Conservation (phyloP, 2,888 invertebrate genomes). For the Cyaniris semiargus region DNA sequence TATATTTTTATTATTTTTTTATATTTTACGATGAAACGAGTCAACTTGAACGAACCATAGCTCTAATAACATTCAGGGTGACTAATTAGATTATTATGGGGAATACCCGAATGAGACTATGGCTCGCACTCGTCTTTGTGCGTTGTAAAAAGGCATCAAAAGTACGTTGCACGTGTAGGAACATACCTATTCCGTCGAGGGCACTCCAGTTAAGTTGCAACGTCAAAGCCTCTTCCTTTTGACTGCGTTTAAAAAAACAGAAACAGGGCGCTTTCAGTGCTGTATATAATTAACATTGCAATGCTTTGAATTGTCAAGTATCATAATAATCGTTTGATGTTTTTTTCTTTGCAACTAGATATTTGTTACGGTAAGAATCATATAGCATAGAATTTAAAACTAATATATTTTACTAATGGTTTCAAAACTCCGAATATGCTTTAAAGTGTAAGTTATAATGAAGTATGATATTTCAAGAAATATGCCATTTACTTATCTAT, state of each 20-base stretch:
- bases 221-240: slow-evolving; percentile 77
- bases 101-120: slow-evolving; percentile 28
- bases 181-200: slow-evolving; percentile 53
- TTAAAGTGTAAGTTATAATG: not conserved
- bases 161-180: slow-evolving; percentile 51
- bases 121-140: slow-evolving; percentile 34
- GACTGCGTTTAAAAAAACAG: slow-evolving; percentile 61
- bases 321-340: slow-evolving; percentile 59
- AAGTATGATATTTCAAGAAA: not conserved
- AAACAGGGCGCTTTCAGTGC: slow-evolving; percentile 49
- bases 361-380: slow-evolving; percentile 39
- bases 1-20: not conserved
- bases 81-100: slow-evolving; percentile 31
- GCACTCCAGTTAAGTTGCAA: slow-evolving; percentile 59
- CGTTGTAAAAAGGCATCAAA: slow-evolving; percentile 48
- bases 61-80: not conserved
- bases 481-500: not conserved
- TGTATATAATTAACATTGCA: slow-evolving; percentile 71
- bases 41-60: slow-evolving; percentile 3
- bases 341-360: slow-evolving; percentile 46
- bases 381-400: slow-evolving; percentile 17
- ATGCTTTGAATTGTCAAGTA: slow-evolving; percentile 66
- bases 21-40: not conserved
- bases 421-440: too few species aligned
- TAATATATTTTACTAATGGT: too few species aligned